These are phyloP conservation scores for Dicrurus megarhynchus DNA, from an alignment of 2,113 vertebrate species.

Conservation along the genomic window DNA sequence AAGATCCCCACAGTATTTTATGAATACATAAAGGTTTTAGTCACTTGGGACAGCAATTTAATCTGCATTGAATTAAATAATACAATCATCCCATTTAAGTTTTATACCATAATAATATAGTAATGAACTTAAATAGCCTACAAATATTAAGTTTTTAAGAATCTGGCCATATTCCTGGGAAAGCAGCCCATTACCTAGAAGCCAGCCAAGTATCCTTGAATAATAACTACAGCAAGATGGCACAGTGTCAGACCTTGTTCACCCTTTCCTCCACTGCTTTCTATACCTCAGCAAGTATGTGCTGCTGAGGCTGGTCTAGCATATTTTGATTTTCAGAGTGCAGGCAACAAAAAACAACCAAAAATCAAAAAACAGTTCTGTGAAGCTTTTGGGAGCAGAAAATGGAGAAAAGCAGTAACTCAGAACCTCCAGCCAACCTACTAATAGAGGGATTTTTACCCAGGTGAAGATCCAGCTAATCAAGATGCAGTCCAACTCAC, in stretches of 20 bases:
- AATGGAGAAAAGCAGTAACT: accelerated
- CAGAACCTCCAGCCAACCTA: background rate
- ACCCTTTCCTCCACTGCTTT: background rate
- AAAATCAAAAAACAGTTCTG: background rate
- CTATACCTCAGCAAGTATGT: background rate
- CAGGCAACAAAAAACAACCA: background rate
- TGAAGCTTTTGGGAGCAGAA: background rate
- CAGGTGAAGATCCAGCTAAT: background rate
- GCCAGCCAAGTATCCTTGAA: background rate
- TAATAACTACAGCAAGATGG: background rate
- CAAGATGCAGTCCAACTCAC: background rate
- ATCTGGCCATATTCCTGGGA: background rate
- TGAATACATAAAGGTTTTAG: background rate
- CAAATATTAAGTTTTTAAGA: background rate
- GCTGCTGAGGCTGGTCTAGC: background rate
- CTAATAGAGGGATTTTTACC: background rate
- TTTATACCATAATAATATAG: background rate
- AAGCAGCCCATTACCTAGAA: background rate
- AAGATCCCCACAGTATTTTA: background rate
- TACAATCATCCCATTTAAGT: background rate
- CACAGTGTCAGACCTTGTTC: background rate
- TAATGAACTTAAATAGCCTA: background rate
- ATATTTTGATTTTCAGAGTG: background rate
- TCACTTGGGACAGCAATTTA: background rate
- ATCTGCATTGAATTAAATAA: background rate